phyloP scores from a whole-genome alignment of 2,888 invertebrate genomes.

The Listrodromus nycthemerus region DNA sequence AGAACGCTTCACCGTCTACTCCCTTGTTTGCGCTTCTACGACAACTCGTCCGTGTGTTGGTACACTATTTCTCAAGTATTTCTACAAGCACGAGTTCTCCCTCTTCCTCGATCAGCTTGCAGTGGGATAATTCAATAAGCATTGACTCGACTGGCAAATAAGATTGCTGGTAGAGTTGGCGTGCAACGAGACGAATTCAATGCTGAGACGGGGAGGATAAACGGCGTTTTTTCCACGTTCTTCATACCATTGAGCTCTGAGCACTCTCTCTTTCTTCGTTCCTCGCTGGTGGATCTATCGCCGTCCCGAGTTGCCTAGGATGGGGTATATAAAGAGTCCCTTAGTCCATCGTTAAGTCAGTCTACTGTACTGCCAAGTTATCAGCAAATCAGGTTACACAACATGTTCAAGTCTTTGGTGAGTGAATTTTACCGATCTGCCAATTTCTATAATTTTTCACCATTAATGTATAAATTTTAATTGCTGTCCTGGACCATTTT shows the following conservation, averaged over 20 bases:
- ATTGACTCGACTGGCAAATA: slow-evolving; percentile 36
- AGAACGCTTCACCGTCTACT: slow-evolving; percentile 26
- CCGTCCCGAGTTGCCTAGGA: slow-evolving; percentile 55
- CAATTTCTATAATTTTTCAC: not conserved
- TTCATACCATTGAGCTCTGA: slow-evolving; percentile 49
- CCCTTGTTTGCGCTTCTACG: slow-evolving; percentile 30
- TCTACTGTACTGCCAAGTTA: slow-evolving; percentile 73
- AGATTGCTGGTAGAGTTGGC: slow-evolving; percentile 33
- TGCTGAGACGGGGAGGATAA: slow-evolving; percentile 52
- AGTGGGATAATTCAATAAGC: slow-evolving; percentile 46
- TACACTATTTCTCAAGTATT: slow-evolving; percentile 19
- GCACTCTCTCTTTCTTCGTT: slow-evolving; percentile 61
- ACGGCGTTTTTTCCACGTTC: slow-evolving; percentile 61
- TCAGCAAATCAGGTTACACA: slow-evolving; percentile 77
- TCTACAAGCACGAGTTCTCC: slow-evolving; percentile 86
- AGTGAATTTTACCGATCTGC: slow-evolving; percentile 77
- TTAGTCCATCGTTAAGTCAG: slow-evolving; percentile 73
- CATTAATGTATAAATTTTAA: not conserved
- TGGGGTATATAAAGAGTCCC: slow-evolving; percentile 77
- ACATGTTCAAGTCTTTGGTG: slow-evolving; percentile 87
- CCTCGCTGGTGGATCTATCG: slow-evolving; percentile 47
- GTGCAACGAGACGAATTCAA: slow-evolving; percentile 60
- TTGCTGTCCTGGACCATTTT: not conserved
- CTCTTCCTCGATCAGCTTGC: slow-evolving; percentile 2
- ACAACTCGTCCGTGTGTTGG: not conserved